These are phyloP conservation scores for Bombycilla garrulus DNA, from an alignment of 2,113 vertebrate species.

Conservation along the genomic window DNA sequence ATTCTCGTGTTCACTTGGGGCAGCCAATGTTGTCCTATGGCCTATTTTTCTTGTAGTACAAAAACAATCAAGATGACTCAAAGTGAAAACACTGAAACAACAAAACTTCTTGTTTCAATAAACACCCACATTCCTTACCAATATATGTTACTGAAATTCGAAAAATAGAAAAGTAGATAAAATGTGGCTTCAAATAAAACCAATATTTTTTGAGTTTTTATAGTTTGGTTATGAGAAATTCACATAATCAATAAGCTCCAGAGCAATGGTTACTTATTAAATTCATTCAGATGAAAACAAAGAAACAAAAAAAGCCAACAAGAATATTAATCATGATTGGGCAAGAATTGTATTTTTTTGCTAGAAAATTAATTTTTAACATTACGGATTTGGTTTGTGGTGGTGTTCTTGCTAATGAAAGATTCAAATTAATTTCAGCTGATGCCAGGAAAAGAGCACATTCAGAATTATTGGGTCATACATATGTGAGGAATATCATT, in stretches of 20 bases:
- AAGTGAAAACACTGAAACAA: neutral
- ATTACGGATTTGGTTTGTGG: constrained; percentile 28
- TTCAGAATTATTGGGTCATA: constrained; percentile 28
- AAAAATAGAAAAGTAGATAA: constrained; percentile 26
- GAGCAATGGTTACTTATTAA: neutral
- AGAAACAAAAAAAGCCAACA: neutral
- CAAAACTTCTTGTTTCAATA: constrained; percentile 42
- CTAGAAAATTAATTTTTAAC: constrained; percentile 31
- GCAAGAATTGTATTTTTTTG: neutral
- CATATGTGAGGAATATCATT: constrained; percentile 16
- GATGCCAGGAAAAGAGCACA: constrained; percentile 20
- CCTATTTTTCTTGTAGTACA: neutral
- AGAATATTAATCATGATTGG: neutral
- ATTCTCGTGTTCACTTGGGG: neutral
- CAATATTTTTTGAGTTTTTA: neutral
- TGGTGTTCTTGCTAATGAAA: constrained; percentile 50
- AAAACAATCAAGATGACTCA: neutral
- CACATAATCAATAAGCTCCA: neutral
- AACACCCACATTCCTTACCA: neutral
- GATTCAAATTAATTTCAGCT: constrained; percentile 62
- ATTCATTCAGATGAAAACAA: neutral
- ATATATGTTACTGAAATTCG: neutral
- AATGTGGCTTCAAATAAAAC: constrained; percentile 36
- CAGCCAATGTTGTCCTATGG: neutral
- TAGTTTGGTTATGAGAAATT: constrained; percentile 19